Percentiles rank a stretch among this genome's conserved stretches.
phyloP scores from a whole-genome alignment of 1,140 invertebrate species.

The Ylistrum balloti region DNA sequence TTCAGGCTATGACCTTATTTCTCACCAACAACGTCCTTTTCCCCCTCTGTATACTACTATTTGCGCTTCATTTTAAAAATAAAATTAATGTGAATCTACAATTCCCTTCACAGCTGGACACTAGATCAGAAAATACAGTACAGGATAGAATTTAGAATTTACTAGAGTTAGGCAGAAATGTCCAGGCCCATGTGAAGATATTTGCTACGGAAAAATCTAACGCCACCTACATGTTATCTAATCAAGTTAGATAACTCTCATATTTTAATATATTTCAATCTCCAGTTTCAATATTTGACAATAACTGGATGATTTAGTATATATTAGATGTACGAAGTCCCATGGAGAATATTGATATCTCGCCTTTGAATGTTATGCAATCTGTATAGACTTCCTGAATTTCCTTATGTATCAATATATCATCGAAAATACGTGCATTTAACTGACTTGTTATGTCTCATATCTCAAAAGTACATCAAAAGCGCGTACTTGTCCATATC shows the following conservation, averaged over 20 bases:
- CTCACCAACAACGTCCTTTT: neutral
- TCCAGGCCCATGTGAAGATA: neutral
- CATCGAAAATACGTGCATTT: neutral
- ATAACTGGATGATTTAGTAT: neutral
- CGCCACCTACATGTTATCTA: neutral
- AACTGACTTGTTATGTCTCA: no score
- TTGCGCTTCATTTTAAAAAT: no score
- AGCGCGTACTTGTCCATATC: no score
- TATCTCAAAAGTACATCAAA: neutral
- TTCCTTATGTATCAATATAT: neutral
- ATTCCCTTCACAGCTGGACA: no score
- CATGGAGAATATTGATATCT: neutral
- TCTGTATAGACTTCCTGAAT: neutral
- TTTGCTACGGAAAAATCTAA: neutral
- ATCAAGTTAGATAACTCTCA: slow-evolving; percentile 26
- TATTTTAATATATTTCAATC: neutral
- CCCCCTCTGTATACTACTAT: no score
- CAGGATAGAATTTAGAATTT: no score
- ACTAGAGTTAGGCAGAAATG: neutral
- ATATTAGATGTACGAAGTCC: neutral
- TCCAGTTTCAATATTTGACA: neutral
- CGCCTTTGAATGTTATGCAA: neutral
- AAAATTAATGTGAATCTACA: no score
- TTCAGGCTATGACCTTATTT: neutral
- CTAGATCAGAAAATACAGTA: no score